phyloP scores from a whole-genome alignment of 2,797 vertebrate species.

The Apogon hyalosoma region DNA sequence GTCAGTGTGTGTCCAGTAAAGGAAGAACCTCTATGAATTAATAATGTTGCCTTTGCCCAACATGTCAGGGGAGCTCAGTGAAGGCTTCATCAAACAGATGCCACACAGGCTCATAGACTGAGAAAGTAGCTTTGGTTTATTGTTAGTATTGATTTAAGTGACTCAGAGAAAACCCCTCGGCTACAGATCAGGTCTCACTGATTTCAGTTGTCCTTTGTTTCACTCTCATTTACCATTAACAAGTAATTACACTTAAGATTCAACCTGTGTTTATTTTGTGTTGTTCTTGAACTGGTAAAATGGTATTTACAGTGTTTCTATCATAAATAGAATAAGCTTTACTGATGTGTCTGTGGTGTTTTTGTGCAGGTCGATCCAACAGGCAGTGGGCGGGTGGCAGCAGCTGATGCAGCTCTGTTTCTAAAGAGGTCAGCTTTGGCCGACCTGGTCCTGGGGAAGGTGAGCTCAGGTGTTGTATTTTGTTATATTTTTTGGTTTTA shows the following conservation, averaged over 20 bases:
- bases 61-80: slow-evolving; percentile 53
- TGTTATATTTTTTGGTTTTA: background rate
- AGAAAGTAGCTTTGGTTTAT: slow-evolving; percentile 55
- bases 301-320: background rate
- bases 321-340: background rate
- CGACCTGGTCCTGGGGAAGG: slow-evolving; percentile 96
- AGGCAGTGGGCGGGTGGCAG: slow-evolving; percentile 91
- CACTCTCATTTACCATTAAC: background rate
- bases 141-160: slow-evolving; percentile 53
- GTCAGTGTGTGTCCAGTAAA: slow-evolving; percentile 48
- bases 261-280: background rate
- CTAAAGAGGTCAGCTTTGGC: slow-evolving; percentile 95
- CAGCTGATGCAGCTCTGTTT: slow-evolving; percentile 95
- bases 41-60: slow-evolving; percentile 66
- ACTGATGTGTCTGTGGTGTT: background rate
- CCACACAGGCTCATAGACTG: slow-evolving; percentile 44
- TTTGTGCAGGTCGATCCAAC: slow-evolving; percentile 89
- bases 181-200: background rate
- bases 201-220: slow-evolving; percentile 31
- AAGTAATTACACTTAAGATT: background rate
- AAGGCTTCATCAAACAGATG: slow-evolving; percentile 50
- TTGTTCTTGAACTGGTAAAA: background rate
- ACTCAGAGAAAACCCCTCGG: slow-evolving; percentile 18
- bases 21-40: slow-evolving; percentile 75
- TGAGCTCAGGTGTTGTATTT: slow-evolving; percentile 62